These are phyloP conservation scores for Desmophyllum pertusum DNA, from an alignment of 92 coral and sea anemone genomes.

Conservation along the genomic window DNA sequence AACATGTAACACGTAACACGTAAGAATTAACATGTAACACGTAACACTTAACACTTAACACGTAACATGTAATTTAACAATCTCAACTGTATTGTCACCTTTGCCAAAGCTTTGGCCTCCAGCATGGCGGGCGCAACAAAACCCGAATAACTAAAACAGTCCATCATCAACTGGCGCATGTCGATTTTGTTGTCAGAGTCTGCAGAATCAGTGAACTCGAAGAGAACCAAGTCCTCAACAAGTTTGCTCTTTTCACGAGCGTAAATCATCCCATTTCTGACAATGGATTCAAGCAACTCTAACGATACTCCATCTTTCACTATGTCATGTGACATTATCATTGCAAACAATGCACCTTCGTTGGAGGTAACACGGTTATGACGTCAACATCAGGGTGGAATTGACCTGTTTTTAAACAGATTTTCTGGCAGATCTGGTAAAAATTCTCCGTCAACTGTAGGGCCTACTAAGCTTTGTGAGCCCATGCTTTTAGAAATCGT, in stretches of 20 bases:
- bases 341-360: constrained; percentile 40
- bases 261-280: background rate
- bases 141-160: constrained; percentile 22
- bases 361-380: constrained; percentile 28
- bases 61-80: too few relatives aligned
- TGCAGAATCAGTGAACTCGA: constrained; percentile 46
- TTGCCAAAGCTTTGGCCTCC: constrained; percentile 46
- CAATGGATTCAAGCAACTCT: constrained; percentile 11
- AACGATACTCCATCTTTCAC: constrained; percentile 32
- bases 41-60: too few relatives aligned
- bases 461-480: background rate
- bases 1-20: too few relatives aligned
- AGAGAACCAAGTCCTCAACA: constrained; percentile 38
- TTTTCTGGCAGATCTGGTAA: constrained; percentile 21
- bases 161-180: constrained; percentile 42
- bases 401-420: constrained; percentile 2
- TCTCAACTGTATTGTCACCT: too few relatives aligned
- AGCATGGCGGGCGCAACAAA: constrained; percentile 67
- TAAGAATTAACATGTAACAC: too few relatives aligned
- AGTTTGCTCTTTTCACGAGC: constrained; percentile 28
- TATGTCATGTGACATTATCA: background rate
- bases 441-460: constrained; percentile 2
- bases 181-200: constrained; percentile 29
- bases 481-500: background rate
- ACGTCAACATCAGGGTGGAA: constrained; percentile 10